Percentiles rank a stretch among this genome's conserved stretches.
These are phyloP conservation scores for Rhinichthys klamathensis DNA, from an alignment of 2,113 vertebrate species.

Conservation along the genomic window DNA sequence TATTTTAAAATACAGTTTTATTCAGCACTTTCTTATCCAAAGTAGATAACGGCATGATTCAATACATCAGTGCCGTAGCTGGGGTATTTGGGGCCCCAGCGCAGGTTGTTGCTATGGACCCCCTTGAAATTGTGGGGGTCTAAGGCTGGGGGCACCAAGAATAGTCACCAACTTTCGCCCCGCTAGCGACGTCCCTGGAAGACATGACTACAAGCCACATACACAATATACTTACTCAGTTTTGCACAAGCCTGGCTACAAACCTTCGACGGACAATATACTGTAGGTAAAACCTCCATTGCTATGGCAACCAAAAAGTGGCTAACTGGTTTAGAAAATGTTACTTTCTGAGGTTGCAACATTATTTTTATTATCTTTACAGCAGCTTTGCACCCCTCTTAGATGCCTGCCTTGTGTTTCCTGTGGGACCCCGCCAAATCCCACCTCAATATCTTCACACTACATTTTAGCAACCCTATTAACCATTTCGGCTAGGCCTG, in stretches of 20 bases:
- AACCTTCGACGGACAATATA: not conserved
- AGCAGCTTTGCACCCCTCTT: constrained; percentile 64
- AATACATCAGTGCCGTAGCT: not conserved
- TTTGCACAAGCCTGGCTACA: not conserved
- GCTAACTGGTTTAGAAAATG: not conserved
- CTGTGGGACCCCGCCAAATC: constrained; percentile 72
- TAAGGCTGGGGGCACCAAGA: no score
- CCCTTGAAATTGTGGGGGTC: no score
- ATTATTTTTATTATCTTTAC: constrained; percentile 58
- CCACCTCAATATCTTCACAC: constrained; percentile 77
- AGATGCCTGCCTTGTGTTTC: constrained; percentile 67
- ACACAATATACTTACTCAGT: not conserved
- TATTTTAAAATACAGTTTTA: not conserved
- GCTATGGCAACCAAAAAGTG: constrained; percentile 11
- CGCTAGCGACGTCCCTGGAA: no score
- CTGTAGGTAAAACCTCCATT: not conserved
- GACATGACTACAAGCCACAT: not conserved
- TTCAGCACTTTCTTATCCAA: not conserved
- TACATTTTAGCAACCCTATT: constrained; percentile 72
- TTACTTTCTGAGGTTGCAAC: constrained; percentile 15
- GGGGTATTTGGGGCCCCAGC: no score
- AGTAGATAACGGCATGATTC: not conserved
- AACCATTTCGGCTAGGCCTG: constrained; percentile 67
- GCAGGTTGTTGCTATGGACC: no score
- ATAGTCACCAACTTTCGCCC: no score